These are phyloP conservation scores for Galerucella nymphaeae DNA, from an alignment of 2,888 invertebrate species.

Conservation along the genomic window DNA sequence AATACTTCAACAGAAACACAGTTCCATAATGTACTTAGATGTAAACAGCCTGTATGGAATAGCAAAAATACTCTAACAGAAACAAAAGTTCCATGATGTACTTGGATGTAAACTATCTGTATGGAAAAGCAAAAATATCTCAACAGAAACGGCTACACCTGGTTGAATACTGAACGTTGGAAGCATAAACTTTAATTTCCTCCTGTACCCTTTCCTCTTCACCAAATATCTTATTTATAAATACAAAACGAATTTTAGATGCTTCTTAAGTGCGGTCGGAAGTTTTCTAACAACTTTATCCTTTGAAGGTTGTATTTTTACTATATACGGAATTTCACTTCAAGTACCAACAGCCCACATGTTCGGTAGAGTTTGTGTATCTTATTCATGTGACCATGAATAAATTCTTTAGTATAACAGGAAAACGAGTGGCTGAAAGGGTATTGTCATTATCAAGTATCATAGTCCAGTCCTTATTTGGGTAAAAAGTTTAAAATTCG, in stretches of 20 bases:
- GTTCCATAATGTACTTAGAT: too few relatives aligned
- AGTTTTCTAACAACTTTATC: conserved; percentile 4
- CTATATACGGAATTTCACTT: background rate
- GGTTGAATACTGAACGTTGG: background rate
- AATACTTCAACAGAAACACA: background rate
- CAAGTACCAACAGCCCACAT: background rate
- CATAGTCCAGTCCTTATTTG: too few relatives aligned
- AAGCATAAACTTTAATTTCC: background rate
- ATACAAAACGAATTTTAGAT: conserved; percentile 22
- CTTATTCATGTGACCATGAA: background rate
- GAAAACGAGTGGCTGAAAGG: background rate
- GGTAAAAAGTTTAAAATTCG: too few relatives aligned
- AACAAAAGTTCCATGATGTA: too few relatives aligned
- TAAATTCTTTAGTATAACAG: background rate
- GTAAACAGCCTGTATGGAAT: too few relatives aligned
- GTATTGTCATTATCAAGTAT: too few relatives aligned
- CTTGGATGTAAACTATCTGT: too few relatives aligned
- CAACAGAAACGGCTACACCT: background rate
- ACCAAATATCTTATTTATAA: conserved; percentile 28
- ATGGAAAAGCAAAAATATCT: too few relatives aligned
- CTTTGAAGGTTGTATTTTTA: conserved; percentile 1
- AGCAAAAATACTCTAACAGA: too few relatives aligned
- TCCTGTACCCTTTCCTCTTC: background rate
- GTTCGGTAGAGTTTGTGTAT: background rate
- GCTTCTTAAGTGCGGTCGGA: conserved; percentile 23